Evolutionary conservation across 2,888 invertebrate genomes (phyloP), one percentile per base, ranked within the genome.

Genomic region (Tortricodes alternella): DNA sequence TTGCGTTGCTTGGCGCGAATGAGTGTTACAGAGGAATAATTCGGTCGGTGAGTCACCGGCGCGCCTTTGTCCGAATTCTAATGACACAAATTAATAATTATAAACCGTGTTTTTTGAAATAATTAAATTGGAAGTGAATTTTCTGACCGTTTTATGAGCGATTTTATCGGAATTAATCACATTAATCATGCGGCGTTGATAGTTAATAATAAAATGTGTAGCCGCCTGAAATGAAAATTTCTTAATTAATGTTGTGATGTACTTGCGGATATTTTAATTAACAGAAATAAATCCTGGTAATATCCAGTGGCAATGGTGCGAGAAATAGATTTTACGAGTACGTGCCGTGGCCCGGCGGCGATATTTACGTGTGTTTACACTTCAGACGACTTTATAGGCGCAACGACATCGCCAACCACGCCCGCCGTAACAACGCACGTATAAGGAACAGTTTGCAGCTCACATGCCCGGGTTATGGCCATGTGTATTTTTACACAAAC

Each of bases 271-370:
- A 35, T 49, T 24, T 52, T n/a, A n/a, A n/a, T n/a, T 29, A 24
- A 41, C 46, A 41, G 39, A 43, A 49, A 56, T 49, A 56, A 56
- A 44, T 38, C 38, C 13, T 7, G 38, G 56, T 50, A 56, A 44
- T 56, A 56, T 32, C 27, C 50, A 68, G 76, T 78, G 71, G 80
- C 82, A 80, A 80, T 76, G 78, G 78, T 69, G 79, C 82, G 76
- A 79, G 85, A 89, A 89, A 89, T 89, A 89, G 88, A 89, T 88
- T 89, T 89, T 85, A 89, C 85, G 89, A 87, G 83, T 79, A 84
- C 80, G 78, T 83, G 84, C 76, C 83, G 78, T 76, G 80, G 41
- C 48, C 49, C 29, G 37, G 38, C 55, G 49, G 44, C 80, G 83
- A 84, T 88, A 86, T 89, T 89, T 85, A 87, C 89, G 84, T 82